These are phyloP conservation scores for Toxotes chatareus DNA, from an alignment of 2,113 vertebrate species.

Conservation along the genomic window DNA sequence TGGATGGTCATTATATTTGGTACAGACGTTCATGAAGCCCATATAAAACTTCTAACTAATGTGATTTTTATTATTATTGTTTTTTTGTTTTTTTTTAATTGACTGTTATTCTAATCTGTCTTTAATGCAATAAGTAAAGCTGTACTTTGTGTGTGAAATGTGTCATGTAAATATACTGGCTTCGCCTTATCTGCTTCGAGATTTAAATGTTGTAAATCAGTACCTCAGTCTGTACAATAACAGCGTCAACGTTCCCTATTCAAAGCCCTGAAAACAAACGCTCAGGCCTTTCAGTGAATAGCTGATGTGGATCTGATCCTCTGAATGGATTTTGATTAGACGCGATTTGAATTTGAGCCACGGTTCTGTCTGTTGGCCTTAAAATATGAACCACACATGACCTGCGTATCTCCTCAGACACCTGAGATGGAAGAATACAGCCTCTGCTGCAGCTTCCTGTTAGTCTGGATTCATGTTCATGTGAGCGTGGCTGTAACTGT, in stretches of 20 bases:
- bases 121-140: not conserved
- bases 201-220: conserved; percentile 3
- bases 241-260: not conserved
- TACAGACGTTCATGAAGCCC: too few species aligned
- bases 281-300: not conserved
- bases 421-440: conserved; percentile 28
- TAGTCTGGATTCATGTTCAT: conserved; percentile 22
- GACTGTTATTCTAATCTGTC: not conserved
- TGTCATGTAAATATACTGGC: not conserved
- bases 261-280: conserved; percentile 12
- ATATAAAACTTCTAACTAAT: too few species aligned
- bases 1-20: too few species aligned
- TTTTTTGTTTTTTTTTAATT: not conserved
- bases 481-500: conserved; percentile 7
- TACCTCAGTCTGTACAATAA: not conserved
- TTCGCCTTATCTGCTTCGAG: conserved; percentile 3
- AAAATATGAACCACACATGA: conserved; percentile 54
- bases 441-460: conserved; percentile 55
- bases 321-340: conserved; percentile 25
- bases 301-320: not conserved
- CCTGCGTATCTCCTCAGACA: conserved; percentile 43
- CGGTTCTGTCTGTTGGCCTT: not conserved
- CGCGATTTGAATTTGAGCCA: conserved; percentile 4
- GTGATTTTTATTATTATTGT: too few species aligned
- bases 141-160: conserved; percentile 13